Base-by-base conservation (phyloP, 1,140 invertebrate genomes). In the Agraylea sexmaculata region DNA sequence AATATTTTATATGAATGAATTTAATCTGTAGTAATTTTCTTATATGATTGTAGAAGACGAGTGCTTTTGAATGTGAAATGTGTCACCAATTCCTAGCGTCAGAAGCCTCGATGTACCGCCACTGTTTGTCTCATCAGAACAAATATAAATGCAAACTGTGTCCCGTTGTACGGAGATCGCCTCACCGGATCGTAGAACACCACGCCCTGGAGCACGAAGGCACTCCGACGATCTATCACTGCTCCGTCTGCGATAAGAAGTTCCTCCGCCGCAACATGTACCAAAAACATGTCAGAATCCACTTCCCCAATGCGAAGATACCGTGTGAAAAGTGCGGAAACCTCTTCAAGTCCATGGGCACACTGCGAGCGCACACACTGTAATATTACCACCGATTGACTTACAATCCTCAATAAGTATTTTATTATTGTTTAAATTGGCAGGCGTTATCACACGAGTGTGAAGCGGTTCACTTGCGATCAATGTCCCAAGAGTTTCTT, bases 121-220 rank as follows among this genome's bases (percentile, higher is more conserved):
- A 67, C 33, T 55, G 62, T 43, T 65, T 65, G 25, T 67, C 64
- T 1, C 64, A 67, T 33, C 56, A 56, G 0, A 65, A 58, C 0
- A 60, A 61, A 58, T 66, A 66, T 40, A 54, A 56, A 44, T 66
- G 64, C 44, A 66, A 65, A 37, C 27, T 57, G n/a, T 66, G 64
- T 35, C 51, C 46, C 1, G 41, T 53, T 4, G 40, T 59, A 1
- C 56, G 59, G 18, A 51, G 57, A 0, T 62, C 61, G 0, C 51
- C 62, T 0, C 64, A 66, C 33, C 59, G 64, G 22, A 34, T 66
- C 8, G 8, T 66, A 17, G 64, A 66, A 30, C 64, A 66, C 31
- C 53, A 61, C 46, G 47, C 55, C 6, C 43, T 61, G 1, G 42
- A 51, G n/a, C 64, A 66, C 46, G 53, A 58, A 1, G 40, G 37